A percentile compares a stretch with the other conserved stretches of the same genome.
These are phyloP conservation scores for Lophura nycthemera DNA, from an alignment of 2,113 vertebrate species.

Conservation along the genomic window DNA sequence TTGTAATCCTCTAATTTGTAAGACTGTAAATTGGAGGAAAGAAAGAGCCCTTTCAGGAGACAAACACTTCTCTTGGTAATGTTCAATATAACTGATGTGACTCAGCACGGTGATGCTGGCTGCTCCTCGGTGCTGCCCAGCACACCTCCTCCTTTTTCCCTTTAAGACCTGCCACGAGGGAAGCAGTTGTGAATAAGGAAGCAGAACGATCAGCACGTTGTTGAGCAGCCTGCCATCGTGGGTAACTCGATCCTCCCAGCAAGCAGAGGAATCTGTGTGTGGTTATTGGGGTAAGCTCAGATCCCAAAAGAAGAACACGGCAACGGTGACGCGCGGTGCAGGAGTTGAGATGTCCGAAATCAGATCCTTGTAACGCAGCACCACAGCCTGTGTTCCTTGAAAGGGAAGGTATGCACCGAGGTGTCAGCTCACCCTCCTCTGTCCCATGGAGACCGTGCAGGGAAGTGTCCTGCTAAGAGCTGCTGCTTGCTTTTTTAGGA, in stretches of 20 bases:
- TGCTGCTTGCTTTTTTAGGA: not conserved
- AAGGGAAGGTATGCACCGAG: slow-evolving; percentile 49
- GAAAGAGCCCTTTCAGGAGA: not conserved
- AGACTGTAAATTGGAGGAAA: not conserved
- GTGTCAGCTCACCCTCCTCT: not conserved
- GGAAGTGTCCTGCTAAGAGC: fast-evolving
- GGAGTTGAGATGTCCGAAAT: slow-evolving; percentile 18
- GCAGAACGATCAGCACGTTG: fast-evolving
- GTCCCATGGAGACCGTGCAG: not conserved
- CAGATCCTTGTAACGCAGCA: not conserved
- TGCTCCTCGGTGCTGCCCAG: not conserved
- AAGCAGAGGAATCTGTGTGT: not conserved
- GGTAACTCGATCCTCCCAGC: not conserved
- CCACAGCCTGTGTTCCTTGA: not conserved
- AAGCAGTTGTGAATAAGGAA: not conserved
- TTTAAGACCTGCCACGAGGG: not conserved
- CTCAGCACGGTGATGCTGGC: not conserved
- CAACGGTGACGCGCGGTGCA: fast-evolving
- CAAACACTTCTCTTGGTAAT: not conserved
- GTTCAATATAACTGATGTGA: not conserved
- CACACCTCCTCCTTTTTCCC: not conserved
- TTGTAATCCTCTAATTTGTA: not conserved
- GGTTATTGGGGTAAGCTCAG: not conserved
- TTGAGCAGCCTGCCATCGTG: not conserved
- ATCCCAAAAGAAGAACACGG: not conserved